Base-by-base conservation (phyloP, 1,140 invertebrate species). In the Globodera rostochiensis region DNA sequence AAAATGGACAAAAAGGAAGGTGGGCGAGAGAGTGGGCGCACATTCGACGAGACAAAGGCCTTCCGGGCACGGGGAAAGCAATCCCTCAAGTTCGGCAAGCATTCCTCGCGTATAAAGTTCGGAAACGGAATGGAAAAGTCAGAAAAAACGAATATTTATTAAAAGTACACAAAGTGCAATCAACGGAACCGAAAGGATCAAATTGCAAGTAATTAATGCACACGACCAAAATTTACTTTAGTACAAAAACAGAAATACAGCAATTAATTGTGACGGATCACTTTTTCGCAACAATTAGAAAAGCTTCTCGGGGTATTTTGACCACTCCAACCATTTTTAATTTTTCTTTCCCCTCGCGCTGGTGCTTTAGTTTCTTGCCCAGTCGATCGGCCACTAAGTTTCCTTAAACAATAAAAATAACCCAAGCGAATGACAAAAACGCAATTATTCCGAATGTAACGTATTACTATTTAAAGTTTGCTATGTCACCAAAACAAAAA, bases 271-370 rank as follows among this genome's bases (percentile, higher is more conserved):
- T 36, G 19, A 19, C 19, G 4, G 13, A 66, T 95, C 95, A 6
- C 53, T 77, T 80, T 53, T 53, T 57, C 21, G 98, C 90, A 80
- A 98, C 93, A 91, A 96, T 94, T 84, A 98, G 95, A 91, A 98
- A 98, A 13, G 95, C 95, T 88, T 98, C 94, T 91, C 95, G 93
- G 6, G 95, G 95, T 82, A 98, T 91, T 87, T 94, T 92, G 83
- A 99, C 94, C 88, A 95, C 96, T 66, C 95, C 96, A 81, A 97
- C 92, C 92, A 93, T 93, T 88, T 94, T 93, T 94, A 98, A 94
- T 91, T 93, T 93, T 90, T 95, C 95, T 90, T 98, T 98, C 8
- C 96, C 96, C 88, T 96, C 95, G 4, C 94, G 92, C 91, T 99
- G 97, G 88, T 94, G 92, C 83, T 93, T 93, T 13, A 99, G 90